phyloP scores from a whole-genome alignment of 2,888 invertebrate species.

The Monopis laevigella region DNA sequence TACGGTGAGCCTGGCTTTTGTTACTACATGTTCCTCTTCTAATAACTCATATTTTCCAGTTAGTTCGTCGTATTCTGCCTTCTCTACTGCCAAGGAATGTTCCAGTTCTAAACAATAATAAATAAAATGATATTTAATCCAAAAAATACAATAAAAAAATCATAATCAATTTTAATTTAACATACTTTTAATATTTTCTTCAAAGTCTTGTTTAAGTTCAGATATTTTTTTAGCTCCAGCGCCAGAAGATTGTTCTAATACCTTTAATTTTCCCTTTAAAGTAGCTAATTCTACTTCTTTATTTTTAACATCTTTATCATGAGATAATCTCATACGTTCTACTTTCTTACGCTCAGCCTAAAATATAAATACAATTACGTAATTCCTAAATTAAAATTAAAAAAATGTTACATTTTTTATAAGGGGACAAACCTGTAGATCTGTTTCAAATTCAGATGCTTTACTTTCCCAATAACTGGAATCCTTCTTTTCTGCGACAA shows the following conservation, averaged over 20 bases:
- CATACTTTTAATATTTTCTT: conserved; percentile 75
- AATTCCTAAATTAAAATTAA: background rate
- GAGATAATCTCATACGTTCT: conserved; percentile 72
- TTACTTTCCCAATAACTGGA: conserved; percentile 72
- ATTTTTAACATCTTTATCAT: conserved; percentile 80
- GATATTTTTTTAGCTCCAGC: conserved; percentile 71
- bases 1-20: conserved; percentile 81
- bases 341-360: conserved; percentile 73
- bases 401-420: no score
- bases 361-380: conserved; percentile 17
- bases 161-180: background rate
- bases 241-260: conserved; percentile 70
- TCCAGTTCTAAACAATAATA: conserved; percentile 72
- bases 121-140: no score
- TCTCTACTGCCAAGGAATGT: conserved; percentile 71
- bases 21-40: conserved; percentile 85
- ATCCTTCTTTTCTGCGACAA: conserved; percentile 69
- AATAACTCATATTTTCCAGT: conserved; percentile 84
- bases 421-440: conserved; percentile 57
- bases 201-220: conserved; percentile 74
- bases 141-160: no score
- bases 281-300: conserved; percentile 81
- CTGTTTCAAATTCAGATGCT: conserved; percentile 68
- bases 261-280: conserved; percentile 77
- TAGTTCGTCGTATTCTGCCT: conserved; percentile 80